Evolutionary conservation across 2,888 invertebrate species (phyloP).

Genomic region (Sepioteuthis lessoniana): DNA sequence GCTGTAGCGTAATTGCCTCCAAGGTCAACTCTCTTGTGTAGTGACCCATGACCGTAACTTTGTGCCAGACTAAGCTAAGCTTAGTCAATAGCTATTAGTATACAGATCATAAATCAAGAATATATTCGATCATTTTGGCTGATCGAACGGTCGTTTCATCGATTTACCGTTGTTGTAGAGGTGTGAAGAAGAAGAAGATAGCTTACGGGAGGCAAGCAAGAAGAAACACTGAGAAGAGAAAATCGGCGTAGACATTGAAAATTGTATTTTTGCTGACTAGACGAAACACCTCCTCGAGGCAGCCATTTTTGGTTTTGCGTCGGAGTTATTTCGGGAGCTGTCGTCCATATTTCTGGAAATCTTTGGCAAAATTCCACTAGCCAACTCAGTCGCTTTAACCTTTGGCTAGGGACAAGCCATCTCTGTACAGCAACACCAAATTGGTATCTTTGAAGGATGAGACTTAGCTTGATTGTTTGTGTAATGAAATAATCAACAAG

Average conservation of each 20-base stretch:
- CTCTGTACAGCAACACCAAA: not conserved
- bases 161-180: not conserved
- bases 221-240: not conserved
- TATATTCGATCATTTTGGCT: not conserved
- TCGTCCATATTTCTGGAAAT: not conserved
- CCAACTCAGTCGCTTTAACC: slow-evolving; percentile 10
- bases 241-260: not conserved
- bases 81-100: no score
- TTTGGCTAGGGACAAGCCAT: not conserved
- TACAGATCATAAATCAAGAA: not conserved
- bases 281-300: slow-evolving; percentile 33
- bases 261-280: not conserved
- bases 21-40: no score
- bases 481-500: not conserved
- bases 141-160: slow-evolving; percentile 6
- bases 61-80: no score
- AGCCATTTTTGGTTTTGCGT: not conserved
- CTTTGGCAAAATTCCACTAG: not conserved
- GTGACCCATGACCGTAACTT: no score
- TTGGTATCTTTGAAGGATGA: not conserved
- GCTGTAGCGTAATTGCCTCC: no score
- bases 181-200: not conserved
- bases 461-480: not conserved
- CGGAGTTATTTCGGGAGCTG: not conserved
- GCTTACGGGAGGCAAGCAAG: not conserved